Conservation (phyloP, 2,888 invertebrate species). For the Phragmatobia fuliginosa region DNA sequence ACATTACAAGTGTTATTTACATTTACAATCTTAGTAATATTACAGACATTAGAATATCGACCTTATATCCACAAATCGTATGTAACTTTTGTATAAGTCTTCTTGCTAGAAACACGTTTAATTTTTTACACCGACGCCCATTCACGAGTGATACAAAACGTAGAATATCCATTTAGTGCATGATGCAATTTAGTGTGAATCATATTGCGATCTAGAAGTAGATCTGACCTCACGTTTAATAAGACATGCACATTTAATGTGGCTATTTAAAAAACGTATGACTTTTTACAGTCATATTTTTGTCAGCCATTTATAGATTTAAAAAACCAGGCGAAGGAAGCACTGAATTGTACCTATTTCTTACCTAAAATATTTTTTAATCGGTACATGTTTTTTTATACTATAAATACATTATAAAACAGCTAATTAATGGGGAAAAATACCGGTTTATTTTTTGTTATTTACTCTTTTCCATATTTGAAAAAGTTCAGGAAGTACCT, state of each 20-base stretch:
- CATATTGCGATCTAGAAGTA: not conserved
- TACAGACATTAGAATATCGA: not conserved
- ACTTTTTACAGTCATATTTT: not conserved
- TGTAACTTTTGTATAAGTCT: not conserved
- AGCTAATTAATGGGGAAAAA: no score
- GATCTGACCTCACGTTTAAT: not conserved
- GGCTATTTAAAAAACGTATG: not conserved
- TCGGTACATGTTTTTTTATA: no score
- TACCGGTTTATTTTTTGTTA: no score
- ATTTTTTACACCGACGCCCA: not conserved
- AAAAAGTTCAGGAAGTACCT: no score
- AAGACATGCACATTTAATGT: not conserved
- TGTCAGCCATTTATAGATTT: not conserved
- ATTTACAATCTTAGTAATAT: not conserved
- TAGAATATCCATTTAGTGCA: not conserved
- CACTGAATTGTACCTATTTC: not conserved
- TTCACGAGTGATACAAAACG: not conserved
- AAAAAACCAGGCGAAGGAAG: not conserved
- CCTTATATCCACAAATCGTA: not conserved
- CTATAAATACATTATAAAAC: no score
- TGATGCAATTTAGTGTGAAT: conserved; percentile 1
- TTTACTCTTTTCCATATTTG: no score
- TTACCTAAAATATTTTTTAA: no score
- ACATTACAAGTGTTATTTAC: not conserved
- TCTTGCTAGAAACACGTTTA: not conserved